A percentile compares a stretch with the other conserved stretches of the same genome.
Evolutionary conservation across 2,888 invertebrate genomes (phyloP).

Genomic region (Drosophila seclusa): DNA sequence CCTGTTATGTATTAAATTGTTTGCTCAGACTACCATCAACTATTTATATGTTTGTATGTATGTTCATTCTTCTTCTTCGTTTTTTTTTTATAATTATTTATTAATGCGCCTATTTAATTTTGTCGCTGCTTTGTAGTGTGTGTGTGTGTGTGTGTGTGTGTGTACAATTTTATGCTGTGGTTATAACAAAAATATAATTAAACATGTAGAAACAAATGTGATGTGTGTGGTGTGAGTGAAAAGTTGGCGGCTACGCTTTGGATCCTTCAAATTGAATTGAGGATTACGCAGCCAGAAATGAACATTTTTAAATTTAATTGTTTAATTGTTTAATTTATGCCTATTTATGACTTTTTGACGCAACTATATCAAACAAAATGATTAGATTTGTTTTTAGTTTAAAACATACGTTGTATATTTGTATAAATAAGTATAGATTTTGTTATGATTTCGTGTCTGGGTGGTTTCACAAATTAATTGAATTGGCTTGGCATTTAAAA

Average conservation of each 20-base stretch:
- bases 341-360: conserved; percentile 78
- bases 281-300: conserved; percentile 24
- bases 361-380: conserved; percentile 72
- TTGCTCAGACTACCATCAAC: conserved; percentile 73
- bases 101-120: conserved; percentile 55
- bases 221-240: conserved; percentile 58
- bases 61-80: conserved; percentile 21
- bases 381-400: conserved; percentile 49
- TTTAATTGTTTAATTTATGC: conserved; percentile 62
- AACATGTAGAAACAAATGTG: conserved; percentile 58
- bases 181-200: conserved; percentile 39
- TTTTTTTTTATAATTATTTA: conserved; percentile 41
- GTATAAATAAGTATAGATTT: conserved; percentile 58
- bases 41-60: conserved; percentile 61
- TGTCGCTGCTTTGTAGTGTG: conserved; percentile 23
- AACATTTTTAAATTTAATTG: conserved; percentile 43
- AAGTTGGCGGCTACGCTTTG: conserved; percentile 30
- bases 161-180: conserved; percentile 19
- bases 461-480: conserved; percentile 47
- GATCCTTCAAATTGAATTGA: neutral
- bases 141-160: conserved; percentile 32
- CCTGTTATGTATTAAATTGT: conserved; percentile 45
- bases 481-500: conserved; percentile 55
- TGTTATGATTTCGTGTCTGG: conserved; percentile 27
- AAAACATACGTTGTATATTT: conserved; percentile 70